Conservation (phyloP, 2,113 vertebrate genomes). For the Ancistrus triradiatus region DNA sequence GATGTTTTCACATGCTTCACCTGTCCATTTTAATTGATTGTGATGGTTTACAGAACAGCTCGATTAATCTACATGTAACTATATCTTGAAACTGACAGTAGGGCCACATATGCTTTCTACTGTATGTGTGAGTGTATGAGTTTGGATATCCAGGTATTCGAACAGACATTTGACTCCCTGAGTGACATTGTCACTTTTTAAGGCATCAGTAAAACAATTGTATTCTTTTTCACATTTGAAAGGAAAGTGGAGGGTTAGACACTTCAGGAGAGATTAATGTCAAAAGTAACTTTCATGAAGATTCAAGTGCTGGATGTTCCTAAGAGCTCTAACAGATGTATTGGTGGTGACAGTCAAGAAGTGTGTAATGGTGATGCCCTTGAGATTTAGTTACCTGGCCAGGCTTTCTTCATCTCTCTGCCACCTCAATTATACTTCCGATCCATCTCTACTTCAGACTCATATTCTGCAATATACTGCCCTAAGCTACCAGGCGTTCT, state of each 20-base stretch:
- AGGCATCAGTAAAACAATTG: background rate
- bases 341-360: slow-evolving; percentile 51
- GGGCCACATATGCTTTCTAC: too few relatives aligned
- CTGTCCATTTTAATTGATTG: too few relatives aligned
- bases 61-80: too few relatives aligned
- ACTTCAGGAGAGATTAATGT: slow-evolving; percentile 61
- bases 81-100: too few relatives aligned
- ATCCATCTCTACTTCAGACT: slow-evolving; percentile 22
- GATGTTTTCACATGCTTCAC: too few relatives aligned
- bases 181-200: too few relatives aligned
- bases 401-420: slow-evolving; percentile 19
- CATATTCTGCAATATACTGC: slow-evolving; percentile 1
- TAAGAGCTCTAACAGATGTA: slow-evolving; percentile 45
- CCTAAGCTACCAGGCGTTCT: background rate
- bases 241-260: slow-evolving; percentile 45
- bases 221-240: background rate
- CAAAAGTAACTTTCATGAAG: slow-evolving; percentile 59
- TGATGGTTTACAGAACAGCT: too few relatives aligned
- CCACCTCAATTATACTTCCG: slow-evolving; percentile 28
- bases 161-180: too few relatives aligned
- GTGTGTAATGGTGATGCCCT: slow-evolving; percentile 33
- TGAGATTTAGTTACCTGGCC: slow-evolving; percentile 41
- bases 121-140: too few relatives aligned
- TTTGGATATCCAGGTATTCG: too few relatives aligned
- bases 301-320: slow-evolving; percentile 29